These are phyloP conservation scores for Octopus bimaculoides DNA, from an alignment of 1,140 invertebrate genomes.

Conservation along the genomic window DNA sequence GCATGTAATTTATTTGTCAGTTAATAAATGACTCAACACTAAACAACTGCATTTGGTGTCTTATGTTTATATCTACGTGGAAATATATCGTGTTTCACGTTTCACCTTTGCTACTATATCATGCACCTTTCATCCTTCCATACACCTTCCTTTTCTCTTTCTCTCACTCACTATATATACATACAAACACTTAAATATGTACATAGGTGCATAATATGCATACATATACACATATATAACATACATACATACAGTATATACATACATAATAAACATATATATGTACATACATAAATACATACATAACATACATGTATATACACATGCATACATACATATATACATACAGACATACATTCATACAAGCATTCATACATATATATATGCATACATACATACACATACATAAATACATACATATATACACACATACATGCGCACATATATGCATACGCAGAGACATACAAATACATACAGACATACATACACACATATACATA, in stretches of 20 bases:
- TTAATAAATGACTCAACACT: no score
- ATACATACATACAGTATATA: background rate
- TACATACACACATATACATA: background rate
- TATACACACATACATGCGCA: background rate
- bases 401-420: background rate
- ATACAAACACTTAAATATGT: background rate
- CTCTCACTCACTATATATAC: no score
- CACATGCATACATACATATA: background rate
- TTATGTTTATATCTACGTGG: no score
- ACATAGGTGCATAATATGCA: background rate
- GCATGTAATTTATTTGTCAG: no score
- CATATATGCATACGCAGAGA: background rate
- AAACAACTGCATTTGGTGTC: no score
- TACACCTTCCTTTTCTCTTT: no score
- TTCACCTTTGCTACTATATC: no score
- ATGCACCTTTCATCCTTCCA: no score
- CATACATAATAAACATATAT: background rate
- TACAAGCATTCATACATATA: background rate
- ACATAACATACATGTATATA: background rate
- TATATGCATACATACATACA: background rate
- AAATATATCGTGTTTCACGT: no score
- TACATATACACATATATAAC: background rate
- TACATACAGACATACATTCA: background rate
- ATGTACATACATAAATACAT: background rate
- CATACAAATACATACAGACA: background rate